These are phyloP conservation scores for Tapera naevia DNA, from an alignment of 2,797 vertebrate species.

Conservation along the genomic window DNA sequence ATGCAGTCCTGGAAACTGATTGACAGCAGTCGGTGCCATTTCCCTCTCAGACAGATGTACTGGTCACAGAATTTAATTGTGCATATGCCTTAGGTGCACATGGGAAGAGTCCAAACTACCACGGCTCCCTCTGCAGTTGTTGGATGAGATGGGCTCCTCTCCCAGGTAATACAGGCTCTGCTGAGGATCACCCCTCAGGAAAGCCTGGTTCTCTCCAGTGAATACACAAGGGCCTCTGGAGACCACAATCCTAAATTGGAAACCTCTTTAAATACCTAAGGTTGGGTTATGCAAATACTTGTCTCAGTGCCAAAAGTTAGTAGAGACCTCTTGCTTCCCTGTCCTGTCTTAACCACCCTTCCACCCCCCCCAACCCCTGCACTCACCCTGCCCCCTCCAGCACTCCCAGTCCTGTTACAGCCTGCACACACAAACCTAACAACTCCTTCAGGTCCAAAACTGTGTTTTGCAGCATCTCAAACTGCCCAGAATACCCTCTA, in stretches of 20 bases:
- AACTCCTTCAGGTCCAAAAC: not conserved
- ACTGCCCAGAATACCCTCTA: not conserved
- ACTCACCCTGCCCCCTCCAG: too few species aligned
- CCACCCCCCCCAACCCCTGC: not conserved
- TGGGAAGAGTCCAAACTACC: not conserved
- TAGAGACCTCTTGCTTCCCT: not conserved
- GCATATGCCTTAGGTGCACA: not conserved
- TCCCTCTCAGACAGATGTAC: not conserved
- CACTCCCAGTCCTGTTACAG: not conserved
- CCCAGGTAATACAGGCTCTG: not conserved
- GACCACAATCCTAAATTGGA: not conserved
- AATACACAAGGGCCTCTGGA: not conserved
- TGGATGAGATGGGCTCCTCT: not conserved
- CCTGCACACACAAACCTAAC: not conserved
- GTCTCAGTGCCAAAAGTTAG: not conserved
- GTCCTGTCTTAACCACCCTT: not conserved
- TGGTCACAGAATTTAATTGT: not conserved
- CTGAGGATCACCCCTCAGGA: rapidly evolving
- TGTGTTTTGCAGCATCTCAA: not conserved
- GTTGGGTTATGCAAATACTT: not conserved
- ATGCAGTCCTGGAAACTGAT: not conserved
- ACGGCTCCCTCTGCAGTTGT: conserved; percentile 5
- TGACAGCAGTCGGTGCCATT: not conserved
- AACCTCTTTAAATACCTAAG: not conserved
- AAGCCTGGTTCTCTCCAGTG: not conserved